These are phyloP conservation scores for Serranus cabrilla DNA, from an alignment of 2,797 vertebrate genomes.

Conservation along the genomic window DNA sequence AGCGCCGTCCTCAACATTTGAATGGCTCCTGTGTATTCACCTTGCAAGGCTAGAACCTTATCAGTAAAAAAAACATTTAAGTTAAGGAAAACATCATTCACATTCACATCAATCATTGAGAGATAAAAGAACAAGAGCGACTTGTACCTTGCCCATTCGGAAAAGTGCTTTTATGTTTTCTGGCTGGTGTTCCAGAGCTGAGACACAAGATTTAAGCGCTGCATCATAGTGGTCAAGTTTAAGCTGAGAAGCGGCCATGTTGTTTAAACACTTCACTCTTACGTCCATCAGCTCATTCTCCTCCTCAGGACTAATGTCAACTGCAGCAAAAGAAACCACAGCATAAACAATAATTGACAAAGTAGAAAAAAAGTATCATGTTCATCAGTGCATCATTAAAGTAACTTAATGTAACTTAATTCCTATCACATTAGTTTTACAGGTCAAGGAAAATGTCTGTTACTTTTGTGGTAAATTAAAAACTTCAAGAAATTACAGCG, in stretches of 20 bases:
- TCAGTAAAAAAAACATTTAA: background rate
- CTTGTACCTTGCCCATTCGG: constrained; percentile 94
- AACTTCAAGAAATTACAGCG: background rate
- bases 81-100: constrained; percentile 27
- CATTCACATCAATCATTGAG: background rate
- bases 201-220: constrained; percentile 92
- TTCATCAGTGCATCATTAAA: background rate
- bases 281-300: constrained; percentile 91
- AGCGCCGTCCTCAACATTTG: constrained; percentile 91
- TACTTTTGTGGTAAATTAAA: background rate
- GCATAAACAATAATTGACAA: background rate
- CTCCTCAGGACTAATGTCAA: constrained; percentile 91
- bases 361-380: background rate
- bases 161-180: constrained; percentile 97
- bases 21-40: constrained; percentile 93
- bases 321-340: constrained; percentile 74
- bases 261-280: constrained; percentile 98
- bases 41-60: constrained; percentile 94
- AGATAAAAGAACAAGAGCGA: background rate
- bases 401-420: too few species aligned
- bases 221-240: constrained; percentile 96
- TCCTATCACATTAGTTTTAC: too few species aligned
- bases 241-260: constrained; percentile 96
- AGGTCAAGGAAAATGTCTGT: too few species aligned
- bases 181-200: constrained; percentile 91